A percentile compares a stretch with the other conserved stretches of the same genome.
phyloP scores from a whole-genome alignment of 2,888 invertebrate genomes.

The Dasypogon diadema region DNA sequence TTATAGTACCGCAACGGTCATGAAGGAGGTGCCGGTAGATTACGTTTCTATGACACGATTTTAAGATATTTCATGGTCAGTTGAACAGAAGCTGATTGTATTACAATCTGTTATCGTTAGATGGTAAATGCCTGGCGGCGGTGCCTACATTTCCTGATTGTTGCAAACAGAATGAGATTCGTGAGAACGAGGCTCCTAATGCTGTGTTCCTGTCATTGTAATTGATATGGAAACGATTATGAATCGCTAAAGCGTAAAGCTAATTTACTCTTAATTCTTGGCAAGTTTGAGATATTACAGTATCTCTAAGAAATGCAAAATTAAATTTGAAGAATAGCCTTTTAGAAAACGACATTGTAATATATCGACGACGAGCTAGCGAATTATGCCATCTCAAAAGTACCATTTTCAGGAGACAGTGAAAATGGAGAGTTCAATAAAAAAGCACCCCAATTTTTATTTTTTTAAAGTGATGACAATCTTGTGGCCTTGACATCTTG shows the following conservation, averaged over 20 bases:
- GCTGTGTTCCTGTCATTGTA: slow-evolving; percentile 29
- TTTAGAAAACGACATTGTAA: too few relatives aligned
- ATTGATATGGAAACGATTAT: slow-evolving; percentile 25
- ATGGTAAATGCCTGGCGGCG: slow-evolving; percentile 16
- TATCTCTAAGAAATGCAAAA: neutral
- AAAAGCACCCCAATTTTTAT: too few relatives aligned
- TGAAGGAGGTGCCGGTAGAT: slow-evolving; percentile 33
- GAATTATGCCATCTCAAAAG: too few relatives aligned
- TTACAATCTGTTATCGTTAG: slow-evolving; percentile 46
- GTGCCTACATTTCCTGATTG: slow-evolving; percentile 31
- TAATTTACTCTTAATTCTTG: slow-evolving; percentile 20
- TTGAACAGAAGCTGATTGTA: slow-evolving; percentile 49
- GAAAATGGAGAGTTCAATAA: too few relatives aligned
- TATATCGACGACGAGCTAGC: too few relatives aligned
- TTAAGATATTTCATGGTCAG: slow-evolving; percentile 46
- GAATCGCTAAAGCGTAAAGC: neutral
- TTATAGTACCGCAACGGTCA: slow-evolving; percentile 14
- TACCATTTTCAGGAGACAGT: too few relatives aligned
- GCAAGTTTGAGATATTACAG: slow-evolving; percentile 1
- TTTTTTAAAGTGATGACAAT: too few relatives aligned
- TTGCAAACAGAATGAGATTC: slow-evolving; percentile 31
- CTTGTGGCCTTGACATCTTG: too few relatives aligned
- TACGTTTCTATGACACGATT: slow-evolving; percentile 47
- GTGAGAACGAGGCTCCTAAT: slow-evolving; percentile 25
- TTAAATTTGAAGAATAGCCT: too few relatives aligned